A percentile compares a stretch with the other conserved stretches of the same genome.
phyloP scores from a whole-genome alignment of 2,113 vertebrate genomes.

The Pongo abelii region DNA sequence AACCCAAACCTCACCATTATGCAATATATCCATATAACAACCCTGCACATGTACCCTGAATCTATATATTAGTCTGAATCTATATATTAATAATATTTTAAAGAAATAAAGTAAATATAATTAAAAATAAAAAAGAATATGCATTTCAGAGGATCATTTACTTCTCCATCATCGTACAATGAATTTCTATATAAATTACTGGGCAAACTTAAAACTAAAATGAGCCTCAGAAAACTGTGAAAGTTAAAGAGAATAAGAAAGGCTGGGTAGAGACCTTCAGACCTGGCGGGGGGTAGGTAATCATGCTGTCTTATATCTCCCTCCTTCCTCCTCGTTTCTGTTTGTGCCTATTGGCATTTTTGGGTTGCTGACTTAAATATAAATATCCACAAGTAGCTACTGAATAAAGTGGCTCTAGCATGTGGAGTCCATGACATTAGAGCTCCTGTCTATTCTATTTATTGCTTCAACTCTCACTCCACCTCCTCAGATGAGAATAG shows the following conservation, averaged over 20 bases:
- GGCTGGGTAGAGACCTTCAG: too few species aligned
- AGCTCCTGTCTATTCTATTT: background rate
- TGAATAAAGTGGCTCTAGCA: background rate
- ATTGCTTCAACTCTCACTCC: background rate
- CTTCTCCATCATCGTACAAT: background rate
- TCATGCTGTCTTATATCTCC: background rate
- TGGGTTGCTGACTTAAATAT: too few species aligned
- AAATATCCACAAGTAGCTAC: too few species aligned
- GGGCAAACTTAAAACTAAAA: background rate
- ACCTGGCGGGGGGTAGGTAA: background rate
- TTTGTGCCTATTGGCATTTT: too few species aligned
- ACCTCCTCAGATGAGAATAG: background rate
- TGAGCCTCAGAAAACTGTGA: background rate
- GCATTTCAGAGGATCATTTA: background rate
- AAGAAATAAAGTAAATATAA: too few species aligned
- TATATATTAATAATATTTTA: too few species aligned
- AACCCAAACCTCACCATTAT: too few species aligned
- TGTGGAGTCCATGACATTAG: background rate
- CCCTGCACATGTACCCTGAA: too few species aligned
- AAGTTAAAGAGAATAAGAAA: background rate
- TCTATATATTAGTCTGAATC: too few species aligned
- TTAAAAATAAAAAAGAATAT: background rate
- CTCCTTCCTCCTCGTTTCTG: too few species aligned
- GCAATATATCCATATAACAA: too few species aligned
- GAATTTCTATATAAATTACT: background rate